A percentile compares a stretch with the other conserved stretches of the same genome.
These are phyloP conservation scores for Dascillus cervinus DNA, from an alignment of 2,888 invertebrate genomes.

Conservation along the genomic window DNA sequence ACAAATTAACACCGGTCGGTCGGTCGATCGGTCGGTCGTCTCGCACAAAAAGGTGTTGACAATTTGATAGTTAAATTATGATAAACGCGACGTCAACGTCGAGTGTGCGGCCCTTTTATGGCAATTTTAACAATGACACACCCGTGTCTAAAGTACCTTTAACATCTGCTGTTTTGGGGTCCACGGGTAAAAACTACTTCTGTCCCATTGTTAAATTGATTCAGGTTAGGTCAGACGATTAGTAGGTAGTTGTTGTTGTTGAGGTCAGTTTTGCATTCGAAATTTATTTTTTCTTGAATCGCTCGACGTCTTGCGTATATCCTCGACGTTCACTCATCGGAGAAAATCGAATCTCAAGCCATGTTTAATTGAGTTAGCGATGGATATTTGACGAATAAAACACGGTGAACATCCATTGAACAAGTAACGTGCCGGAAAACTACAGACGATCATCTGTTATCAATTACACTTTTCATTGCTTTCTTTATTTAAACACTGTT, in stretches of 20 bases:
- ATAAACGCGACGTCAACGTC: conserved; percentile 20
- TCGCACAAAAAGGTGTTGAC: background rate
- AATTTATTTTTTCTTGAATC: no score
- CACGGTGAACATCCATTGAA: conserved; percentile 20
- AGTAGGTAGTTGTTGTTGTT: no score
- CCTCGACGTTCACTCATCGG: conserved; percentile 12
- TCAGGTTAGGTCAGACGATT: no score
- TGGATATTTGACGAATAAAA: conserved; percentile 33
- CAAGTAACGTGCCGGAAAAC: conserved; percentile 23
- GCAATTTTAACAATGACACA: conserved; percentile 20
- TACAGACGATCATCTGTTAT: conserved; percentile 37
- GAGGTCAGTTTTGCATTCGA: no score
- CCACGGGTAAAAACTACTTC: conserved; percentile 7
- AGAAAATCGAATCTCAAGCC: conserved; percentile 32
- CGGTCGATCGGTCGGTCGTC: no score
- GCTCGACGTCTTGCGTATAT: conserved; percentile 8
- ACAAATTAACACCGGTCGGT: no score
- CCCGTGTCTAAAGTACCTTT: conserved; percentile 20
- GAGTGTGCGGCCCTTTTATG: conserved; percentile 22
- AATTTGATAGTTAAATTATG: conserved; percentile 22
- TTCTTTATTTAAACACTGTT: conserved; percentile 38
- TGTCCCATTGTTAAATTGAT: no score
- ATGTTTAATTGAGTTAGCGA: conserved; percentile 35
- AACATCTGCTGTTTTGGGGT: conserved; percentile 20
- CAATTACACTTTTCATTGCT: conserved; percentile 41